phyloP scores from a whole-genome alignment of 2,797 vertebrate genomes.

The Hippopotamyrus pictus region DNA sequence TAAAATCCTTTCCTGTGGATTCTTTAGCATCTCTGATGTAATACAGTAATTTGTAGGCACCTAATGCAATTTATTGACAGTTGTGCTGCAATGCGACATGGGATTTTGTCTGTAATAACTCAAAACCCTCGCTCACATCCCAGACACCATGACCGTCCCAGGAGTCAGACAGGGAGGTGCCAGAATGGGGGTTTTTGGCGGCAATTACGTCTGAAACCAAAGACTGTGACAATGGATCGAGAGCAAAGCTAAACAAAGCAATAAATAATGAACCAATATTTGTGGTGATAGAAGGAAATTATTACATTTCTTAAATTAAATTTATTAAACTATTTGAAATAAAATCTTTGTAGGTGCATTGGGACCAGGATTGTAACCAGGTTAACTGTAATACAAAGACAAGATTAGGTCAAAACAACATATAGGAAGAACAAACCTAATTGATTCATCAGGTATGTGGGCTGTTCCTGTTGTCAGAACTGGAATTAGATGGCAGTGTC shows the following conservation, averaged over 20 bases:
- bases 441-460: background rate
- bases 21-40: background rate
- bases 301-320: too few species aligned
- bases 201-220: background rate
- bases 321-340: background rate
- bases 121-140: background rate
- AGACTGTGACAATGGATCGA: background rate
- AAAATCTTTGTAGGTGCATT: background rate
- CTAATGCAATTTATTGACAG: background rate
- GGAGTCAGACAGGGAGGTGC: background rate
- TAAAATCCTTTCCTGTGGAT: background rate
- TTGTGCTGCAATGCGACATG: background rate
- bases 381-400: background rate
- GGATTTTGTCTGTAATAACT: constrained; percentile 9
- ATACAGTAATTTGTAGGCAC: background rate
- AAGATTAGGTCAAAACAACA: background rate
- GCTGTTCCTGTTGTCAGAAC: background rate
- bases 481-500: background rate
- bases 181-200: background rate
- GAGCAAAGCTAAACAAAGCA: background rate
- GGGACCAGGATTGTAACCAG: background rate
- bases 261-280: background rate
- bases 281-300: background rate
- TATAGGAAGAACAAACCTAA: background rate
- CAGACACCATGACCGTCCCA: background rate